Percentiles rank a stretch among this genome's conserved stretches.
Conservation (phyloP, 2,797 vertebrate species). For the Acanthiza pusilla region DNA sequence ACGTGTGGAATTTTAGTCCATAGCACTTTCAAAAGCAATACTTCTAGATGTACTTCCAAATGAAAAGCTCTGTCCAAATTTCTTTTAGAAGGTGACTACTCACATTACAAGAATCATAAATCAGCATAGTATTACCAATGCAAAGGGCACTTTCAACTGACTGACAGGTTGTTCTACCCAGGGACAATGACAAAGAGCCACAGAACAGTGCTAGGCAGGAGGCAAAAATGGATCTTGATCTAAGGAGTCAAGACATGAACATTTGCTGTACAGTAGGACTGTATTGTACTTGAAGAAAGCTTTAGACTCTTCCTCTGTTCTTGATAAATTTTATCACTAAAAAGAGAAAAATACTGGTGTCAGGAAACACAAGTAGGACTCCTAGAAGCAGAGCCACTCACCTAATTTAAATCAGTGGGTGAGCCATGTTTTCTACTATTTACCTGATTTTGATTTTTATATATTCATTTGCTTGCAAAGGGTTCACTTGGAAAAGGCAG, state of each 20-base stretch:
- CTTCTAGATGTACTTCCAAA: background rate
- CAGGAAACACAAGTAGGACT: background rate
- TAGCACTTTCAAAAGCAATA: background rate
- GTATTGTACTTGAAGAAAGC: background rate
- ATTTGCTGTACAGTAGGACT: background rate
- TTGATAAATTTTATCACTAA: background rate
- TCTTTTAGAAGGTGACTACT: background rate
- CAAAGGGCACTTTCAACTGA: background rate
- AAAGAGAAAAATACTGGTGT: background rate
- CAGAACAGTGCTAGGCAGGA: background rate
- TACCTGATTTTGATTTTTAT: background rate
- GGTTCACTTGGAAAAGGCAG: background rate
- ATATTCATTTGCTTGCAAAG: background rate
- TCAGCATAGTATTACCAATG: background rate
- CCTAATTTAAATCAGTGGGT: background rate
- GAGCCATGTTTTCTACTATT: background rate
- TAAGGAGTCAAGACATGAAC: background rate
- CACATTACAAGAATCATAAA: background rate
- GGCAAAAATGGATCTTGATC: background rate
- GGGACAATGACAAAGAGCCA: background rate
- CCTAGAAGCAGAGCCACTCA: background rate
- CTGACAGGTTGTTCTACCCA: background rate
- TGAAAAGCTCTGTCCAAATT: background rate
- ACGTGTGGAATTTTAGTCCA: background rate
- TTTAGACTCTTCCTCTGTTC: background rate